Evolutionary conservation across 2,797 vertebrate species (phyloP), one percentile per base, ranked within the genome.

Genomic region (Anableps anableps): DNA sequence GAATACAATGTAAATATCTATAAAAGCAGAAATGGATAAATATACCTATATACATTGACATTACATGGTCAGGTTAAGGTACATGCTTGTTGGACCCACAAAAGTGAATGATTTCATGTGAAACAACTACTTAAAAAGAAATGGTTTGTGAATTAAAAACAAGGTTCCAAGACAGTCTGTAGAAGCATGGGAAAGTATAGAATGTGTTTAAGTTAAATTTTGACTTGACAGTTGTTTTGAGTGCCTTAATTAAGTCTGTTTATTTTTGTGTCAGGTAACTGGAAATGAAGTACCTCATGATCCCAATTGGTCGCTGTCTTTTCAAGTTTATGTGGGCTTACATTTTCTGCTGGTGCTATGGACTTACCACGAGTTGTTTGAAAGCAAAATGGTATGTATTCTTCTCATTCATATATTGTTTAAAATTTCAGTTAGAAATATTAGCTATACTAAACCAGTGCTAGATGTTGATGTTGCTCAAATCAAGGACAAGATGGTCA

Each of bases 321-420:
- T 96, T 21, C 95, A 95, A 77, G 85, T 91, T 11, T 98, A 99
- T 68, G 89, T 94, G 48, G 74, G 95, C 23, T 3, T 95, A 5
- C 97, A 98, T 80, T 98, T 98, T 91, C 68, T 92, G 62, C 83
- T 98, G 80, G 91, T 96, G 86, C 17, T 97, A 71, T 80, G 83
- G 73, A 89, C 96, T 38, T 98, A 97, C 91, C 91, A 96, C 0
- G 91, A 97, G 10, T 85, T 98, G 85, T 96, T 97, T 87, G 89
- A 95, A 79, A 91, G 93, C 3, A 87, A 96, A 81, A 79, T 55
- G 91, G 98, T 98, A 94, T 85, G 97, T 97, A 87, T 66, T 78
- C 36, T 16, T 77, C 47, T 0, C 3, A 5, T 71, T 11, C 26
- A 16, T 47, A 6, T 23, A n/a, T 71, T 43, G 21, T 71, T 78